These are phyloP conservation scores for Enteromius radiatus DNA, from an alignment of 2,797 vertebrate genomes.

Conservation along the genomic window DNA sequence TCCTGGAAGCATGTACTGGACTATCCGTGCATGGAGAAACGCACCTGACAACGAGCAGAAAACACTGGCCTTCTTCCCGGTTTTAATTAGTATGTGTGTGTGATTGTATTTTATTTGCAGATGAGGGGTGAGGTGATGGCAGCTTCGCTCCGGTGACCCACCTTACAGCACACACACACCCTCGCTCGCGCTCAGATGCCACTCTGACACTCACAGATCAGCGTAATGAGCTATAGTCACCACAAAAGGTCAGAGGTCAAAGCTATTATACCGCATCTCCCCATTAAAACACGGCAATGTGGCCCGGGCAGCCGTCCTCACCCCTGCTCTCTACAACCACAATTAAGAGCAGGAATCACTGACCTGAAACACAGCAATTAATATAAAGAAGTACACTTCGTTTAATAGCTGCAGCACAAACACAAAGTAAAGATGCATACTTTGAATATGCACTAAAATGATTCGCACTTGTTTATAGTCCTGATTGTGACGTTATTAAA, in stretches of 20 bases:
- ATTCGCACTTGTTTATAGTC: not conserved
- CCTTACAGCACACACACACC: slow-evolving; percentile 46
- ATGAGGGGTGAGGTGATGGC: slow-evolving; percentile 48
- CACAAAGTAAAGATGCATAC: slow-evolving; percentile 21
- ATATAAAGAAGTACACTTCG: slow-evolving; percentile 43
- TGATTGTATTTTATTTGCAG: slow-evolving; percentile 46
- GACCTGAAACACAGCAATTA: slow-evolving; percentile 52
- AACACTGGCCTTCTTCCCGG: slow-evolving; percentile 39
- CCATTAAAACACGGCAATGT: slow-evolving; percentile 73
- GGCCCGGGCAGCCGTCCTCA: slow-evolving; percentile 64
- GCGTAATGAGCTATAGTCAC: slow-evolving; percentile 76
- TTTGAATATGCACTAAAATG: not conserved
- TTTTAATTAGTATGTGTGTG: slow-evolving; percentile 60
- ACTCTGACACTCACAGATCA: slow-evolving; percentile 69
- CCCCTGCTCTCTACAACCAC: slow-evolving; percentile 69
- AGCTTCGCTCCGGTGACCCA: slow-evolving; percentile 39
- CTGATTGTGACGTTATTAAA: not conserved
- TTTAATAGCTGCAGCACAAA: slow-evolving; percentile 26
- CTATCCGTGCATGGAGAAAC: slow-evolving; percentile 19
- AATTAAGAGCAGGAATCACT: slow-evolving; percentile 54
- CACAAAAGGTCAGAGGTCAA: slow-evolving; percentile 79
- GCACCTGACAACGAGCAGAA: slow-evolving; percentile 26
- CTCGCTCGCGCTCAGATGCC: slow-evolving; percentile 36
- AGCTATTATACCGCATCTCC: slow-evolving; percentile 74
- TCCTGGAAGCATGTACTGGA: not conserved